These are phyloP conservation scores for Parelbella ahira DNA, from an alignment of 2,888 invertebrate genomes.

Conservation along the genomic window DNA sequence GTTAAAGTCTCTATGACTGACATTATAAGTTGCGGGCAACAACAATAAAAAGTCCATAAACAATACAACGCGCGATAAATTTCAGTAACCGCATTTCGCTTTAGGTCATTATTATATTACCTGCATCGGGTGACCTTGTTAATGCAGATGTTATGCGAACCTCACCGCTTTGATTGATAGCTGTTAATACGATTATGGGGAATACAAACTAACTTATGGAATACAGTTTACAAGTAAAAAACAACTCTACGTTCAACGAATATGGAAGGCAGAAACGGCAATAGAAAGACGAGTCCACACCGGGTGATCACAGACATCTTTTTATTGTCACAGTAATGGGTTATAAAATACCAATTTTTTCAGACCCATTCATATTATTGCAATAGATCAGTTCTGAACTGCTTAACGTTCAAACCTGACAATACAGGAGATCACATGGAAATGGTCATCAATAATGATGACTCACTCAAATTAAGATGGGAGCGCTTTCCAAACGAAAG, in stretches of 20 bases:
- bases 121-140: conserved; percentile 56
- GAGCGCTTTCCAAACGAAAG: conserved; percentile 78
- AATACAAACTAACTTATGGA: conserved; percentile 26
- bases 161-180: conserved; percentile 50
- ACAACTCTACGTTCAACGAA: conserved; percentile 29
- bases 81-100: conserved; percentile 45
- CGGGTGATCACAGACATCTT: conserved; percentile 27
- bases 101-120: conserved; percentile 32
- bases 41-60: conserved; percentile 19
- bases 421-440: conserved; percentile 36
- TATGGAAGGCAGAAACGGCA: conserved; percentile 30
- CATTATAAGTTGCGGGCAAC: conserved; percentile 27
- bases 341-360: conserved; percentile 34
- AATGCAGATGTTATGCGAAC: conserved; percentile 59
- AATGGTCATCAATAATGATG: conserved; percentile 47
- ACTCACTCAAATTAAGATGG: conserved; percentile 66
- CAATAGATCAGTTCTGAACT: conserved; percentile 13
- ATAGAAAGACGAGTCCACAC: conserved; percentile 11
- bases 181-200: conserved; percentile 46
- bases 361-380: conserved; percentile 33
- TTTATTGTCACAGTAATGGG: conserved; percentile 36
- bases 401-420: conserved; percentile 10
- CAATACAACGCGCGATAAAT: conserved; percentile 31
- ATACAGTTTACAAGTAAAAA: conserved; percentile 27
- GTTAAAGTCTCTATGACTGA: conserved; percentile 28